Evolutionary conservation across 2,113 vertebrate genomes (phyloP).

Genomic region (Neogale vison): DNA sequence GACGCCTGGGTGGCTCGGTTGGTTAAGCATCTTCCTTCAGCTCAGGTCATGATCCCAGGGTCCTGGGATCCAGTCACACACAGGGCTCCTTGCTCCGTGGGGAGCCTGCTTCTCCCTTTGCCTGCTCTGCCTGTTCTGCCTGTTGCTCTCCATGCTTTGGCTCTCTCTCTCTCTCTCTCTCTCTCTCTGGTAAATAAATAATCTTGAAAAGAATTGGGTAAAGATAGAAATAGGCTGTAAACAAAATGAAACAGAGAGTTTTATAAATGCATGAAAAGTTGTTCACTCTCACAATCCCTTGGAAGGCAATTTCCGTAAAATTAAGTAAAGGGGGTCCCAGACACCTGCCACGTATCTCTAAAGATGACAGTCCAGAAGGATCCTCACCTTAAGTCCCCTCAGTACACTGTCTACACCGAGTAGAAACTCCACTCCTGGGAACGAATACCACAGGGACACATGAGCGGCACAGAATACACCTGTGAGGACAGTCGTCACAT

Average conservation of each 20-base stretch:
- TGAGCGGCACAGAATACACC: not conserved
- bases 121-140: too few relatives aligned
- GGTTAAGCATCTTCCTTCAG: too few relatives aligned
- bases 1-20: too few relatives aligned
- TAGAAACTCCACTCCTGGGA: not conserved
- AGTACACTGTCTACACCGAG: not conserved
- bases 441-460: not conserved
- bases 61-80: too few relatives aligned
- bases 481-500: too few relatives aligned
- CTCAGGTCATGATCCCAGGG: too few relatives aligned
- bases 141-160: too few relatives aligned
- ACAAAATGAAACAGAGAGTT: not conserved
- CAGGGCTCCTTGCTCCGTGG: rapidly evolving
- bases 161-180: too few relatives aligned
- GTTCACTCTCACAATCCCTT: not conserved
- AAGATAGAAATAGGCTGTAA: not conserved
- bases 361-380: not conserved
- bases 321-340: not conserved
- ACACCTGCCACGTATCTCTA: not conserved
- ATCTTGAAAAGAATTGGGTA: too few relatives aligned
- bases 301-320: not conserved
- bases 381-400: not conserved
- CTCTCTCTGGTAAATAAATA: too few relatives aligned
- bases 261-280: not conserved
- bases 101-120: too few relatives aligned